Percentiles rank a stretch among this genome's conserved stretches.
Conservation (phyloP, 2,888 invertebrate species). For the Acronicta leporina region DNA sequence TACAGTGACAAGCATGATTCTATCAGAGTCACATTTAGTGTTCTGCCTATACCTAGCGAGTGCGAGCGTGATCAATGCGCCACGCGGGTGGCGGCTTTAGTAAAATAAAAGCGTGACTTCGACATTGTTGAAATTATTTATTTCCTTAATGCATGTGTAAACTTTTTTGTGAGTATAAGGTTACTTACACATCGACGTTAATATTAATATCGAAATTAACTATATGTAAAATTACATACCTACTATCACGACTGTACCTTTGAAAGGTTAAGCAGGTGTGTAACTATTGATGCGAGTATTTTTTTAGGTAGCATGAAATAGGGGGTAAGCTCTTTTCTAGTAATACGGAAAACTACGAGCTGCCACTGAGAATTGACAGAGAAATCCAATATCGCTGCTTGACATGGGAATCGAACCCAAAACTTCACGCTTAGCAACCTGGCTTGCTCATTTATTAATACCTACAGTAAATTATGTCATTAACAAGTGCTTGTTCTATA, state of each 20-base stretch:
- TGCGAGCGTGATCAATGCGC: conserved; percentile 51
- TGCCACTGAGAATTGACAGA: no score
- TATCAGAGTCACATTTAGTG: conserved; percentile 49
- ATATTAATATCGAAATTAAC: conserved; percentile 34
- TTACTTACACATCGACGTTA: conserved; percentile 39
- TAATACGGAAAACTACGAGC: no score
- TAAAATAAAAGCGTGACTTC: conserved; percentile 56
- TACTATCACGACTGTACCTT: no score
- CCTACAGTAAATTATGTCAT: no score
- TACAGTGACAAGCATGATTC: conserved; percentile 40
- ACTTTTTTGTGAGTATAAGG: conserved; percentile 45
- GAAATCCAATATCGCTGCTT: no score
- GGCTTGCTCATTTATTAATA: no score
- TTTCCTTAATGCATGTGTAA: conserved; percentile 45
- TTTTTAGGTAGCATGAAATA: no score
- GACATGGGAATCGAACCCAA: no score
- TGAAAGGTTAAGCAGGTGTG: no score
- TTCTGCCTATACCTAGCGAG: conserved; percentile 31
- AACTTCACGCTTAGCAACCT: no score
- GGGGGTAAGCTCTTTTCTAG: no score
- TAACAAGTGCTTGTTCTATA: neutral
- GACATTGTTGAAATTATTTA: conserved; percentile 59
- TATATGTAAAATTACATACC: neutral
- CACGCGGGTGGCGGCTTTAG: conserved; percentile 57
- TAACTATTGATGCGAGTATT: no score